Conservation (phyloP, 2,113 vertebrate genomes). For the Fregetta grallaria region DNA sequence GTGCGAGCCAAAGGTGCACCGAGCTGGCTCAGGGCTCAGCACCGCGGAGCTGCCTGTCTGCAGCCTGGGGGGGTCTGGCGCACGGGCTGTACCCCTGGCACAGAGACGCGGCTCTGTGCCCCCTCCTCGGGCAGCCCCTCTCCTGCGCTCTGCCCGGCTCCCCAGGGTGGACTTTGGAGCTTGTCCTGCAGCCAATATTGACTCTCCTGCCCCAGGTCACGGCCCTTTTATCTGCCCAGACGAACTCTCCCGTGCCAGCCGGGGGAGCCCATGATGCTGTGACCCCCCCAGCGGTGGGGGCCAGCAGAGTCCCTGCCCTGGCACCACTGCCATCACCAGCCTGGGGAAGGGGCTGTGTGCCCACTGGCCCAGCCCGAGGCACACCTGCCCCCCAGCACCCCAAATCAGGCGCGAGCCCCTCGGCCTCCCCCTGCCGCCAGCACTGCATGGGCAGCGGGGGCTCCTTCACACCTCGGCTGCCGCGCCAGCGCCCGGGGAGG, state of each 20-base stretch:
- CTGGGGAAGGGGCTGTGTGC: neutral
- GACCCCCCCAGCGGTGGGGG: no score
- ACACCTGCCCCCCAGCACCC: neutral
- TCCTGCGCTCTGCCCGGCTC: fast-evolving
- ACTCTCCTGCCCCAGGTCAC: neutral
- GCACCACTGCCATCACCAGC: neutral
- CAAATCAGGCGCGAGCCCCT: neutral
- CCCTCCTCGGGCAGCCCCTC: neutral
- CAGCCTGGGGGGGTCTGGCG: neutral
- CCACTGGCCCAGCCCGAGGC: neutral
- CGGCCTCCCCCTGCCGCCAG: fast-evolving
- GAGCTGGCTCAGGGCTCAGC: neutral
- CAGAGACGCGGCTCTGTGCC: fast-evolving
- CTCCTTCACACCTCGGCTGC: fast-evolving
- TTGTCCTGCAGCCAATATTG: neutral
- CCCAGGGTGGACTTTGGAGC: neutral
- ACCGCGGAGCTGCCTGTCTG: fast-evolving
- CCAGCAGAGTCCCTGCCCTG: neutral
- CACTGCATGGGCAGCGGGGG: no score
- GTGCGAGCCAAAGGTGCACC: fast-evolving
- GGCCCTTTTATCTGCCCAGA: neutral
- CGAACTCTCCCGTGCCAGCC: neutral
- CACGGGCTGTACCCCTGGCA: fast-evolving
- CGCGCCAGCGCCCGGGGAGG: fast-evolving
- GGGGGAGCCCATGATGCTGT: neutral